Percentiles rank a stretch among this genome's conserved stretches.
phyloP scores from a whole-genome alignment of 2,888 invertebrate genomes.

The Trissolcus brochymenae region DNA sequence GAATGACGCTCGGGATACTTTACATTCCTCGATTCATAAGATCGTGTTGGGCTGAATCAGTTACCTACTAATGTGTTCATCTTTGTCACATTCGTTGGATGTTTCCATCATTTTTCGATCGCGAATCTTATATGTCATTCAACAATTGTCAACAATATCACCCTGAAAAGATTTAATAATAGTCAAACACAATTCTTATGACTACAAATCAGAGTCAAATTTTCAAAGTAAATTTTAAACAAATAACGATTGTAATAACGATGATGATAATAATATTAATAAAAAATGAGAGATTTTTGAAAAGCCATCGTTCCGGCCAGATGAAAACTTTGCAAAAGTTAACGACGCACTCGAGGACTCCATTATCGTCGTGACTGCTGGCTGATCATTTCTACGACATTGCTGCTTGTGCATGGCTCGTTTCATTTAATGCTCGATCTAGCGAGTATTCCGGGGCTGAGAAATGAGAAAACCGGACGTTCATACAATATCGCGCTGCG shows the following conservation, averaged over 20 bases:
- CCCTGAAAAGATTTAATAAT: too few species aligned
- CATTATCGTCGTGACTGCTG: conserved; percentile 63
- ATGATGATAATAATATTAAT: conserved; percentile 4
- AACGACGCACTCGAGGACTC: conserved; percentile 68
- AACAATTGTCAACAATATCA: too few species aligned
- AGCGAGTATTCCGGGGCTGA: conserved; percentile 31
- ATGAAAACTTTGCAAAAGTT: conserved; percentile 65
- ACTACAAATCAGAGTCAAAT: too few species aligned
- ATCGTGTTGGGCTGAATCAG: conserved; percentile 13
- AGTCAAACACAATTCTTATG: too few species aligned
- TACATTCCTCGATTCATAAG: conserved; percentile 30
- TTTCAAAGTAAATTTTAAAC: neutral
- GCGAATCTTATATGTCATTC: too few species aligned
- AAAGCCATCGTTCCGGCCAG: conserved; percentile 57
- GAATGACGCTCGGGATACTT: conserved; percentile 27
- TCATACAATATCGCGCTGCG: conserved; percentile 44
- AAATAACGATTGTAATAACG: neutral
- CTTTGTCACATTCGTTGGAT: neutral
- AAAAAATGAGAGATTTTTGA: conserved; percentile 61
- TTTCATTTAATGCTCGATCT: conserved; percentile 50
- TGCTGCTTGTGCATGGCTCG: conserved; percentile 45
- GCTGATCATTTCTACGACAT: conserved; percentile 47
- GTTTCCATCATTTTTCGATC: neutral
- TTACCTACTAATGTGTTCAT: conserved; percentile 14
- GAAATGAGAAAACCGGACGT: conserved; percentile 38